phyloP scores from a whole-genome alignment of 2,113 vertebrate genomes.

The Rhadina sibilatrix region DNA sequence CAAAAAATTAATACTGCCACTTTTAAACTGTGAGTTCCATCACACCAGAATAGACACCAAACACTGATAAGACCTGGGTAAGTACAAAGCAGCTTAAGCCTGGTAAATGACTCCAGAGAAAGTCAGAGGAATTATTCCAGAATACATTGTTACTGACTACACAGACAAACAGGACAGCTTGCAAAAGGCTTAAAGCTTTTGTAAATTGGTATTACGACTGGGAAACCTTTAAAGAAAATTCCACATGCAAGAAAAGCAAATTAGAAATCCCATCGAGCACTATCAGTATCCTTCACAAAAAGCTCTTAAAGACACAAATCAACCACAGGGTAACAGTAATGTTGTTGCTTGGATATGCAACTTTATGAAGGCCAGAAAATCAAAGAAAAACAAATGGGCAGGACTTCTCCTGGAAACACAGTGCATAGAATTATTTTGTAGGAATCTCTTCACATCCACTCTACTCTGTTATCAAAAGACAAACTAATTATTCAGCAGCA shows the following conservation, averaged over 20 bases:
- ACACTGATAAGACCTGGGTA: background rate
- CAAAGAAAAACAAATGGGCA: background rate
- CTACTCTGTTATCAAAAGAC: background rate
- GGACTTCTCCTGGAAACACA: background rate
- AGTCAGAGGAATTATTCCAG: background rate
- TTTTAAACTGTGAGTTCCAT: background rate
- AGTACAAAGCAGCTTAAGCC: background rate
- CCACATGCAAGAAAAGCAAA: background rate
- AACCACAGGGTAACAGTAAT: background rate
- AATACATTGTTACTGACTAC: background rate
- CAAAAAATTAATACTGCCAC: background rate
- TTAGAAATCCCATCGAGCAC: background rate
- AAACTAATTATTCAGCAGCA: background rate
- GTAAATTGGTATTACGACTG: rapidly evolving
- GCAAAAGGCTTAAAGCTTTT: background rate
- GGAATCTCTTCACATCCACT: background rate
- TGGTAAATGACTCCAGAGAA: background rate
- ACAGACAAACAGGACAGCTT: background rate
- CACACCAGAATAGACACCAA: background rate
- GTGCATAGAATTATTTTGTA: background rate
- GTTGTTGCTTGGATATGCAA: background rate
- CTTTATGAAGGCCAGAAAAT: background rate
- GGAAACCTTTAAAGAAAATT: background rate
- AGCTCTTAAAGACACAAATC: background rate
- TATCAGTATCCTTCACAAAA: background rate